Evolutionary conservation across 2,888 invertebrate species (phyloP).

Genomic region (Tetanocera ferruginea): DNA sequence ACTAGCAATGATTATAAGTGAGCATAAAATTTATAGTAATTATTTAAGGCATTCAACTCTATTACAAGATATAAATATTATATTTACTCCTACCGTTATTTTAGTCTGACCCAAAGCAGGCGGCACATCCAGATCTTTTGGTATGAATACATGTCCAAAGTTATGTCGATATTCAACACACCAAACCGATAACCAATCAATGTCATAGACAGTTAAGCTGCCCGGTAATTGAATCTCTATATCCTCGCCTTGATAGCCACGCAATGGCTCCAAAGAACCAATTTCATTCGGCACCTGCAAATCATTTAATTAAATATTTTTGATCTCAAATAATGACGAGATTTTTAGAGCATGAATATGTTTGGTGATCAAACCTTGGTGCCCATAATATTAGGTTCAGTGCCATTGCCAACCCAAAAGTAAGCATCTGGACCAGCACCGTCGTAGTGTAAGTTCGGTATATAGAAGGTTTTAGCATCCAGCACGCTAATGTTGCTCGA

Average conservation of each 20-base stretch:
- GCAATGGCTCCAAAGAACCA: slow-evolving; percentile 83
- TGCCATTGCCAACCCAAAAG: slow-evolving; percentile 94
- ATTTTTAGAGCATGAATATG: neutral
- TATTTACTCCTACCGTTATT: slow-evolving; percentile 79
- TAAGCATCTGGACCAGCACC: slow-evolving; percentile 93
- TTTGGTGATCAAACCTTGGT: slow-evolving; percentile 75
- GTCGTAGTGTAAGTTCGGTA: slow-evolving; percentile 92
- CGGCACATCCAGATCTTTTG: slow-evolving; percentile 89
- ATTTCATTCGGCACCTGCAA: slow-evolving; percentile 86
- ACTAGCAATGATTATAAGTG: neutral
- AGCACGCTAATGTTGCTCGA: slow-evolving; percentile 93
- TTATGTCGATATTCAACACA: slow-evolving; percentile 91
- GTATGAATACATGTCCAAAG: slow-evolving; percentile 90
- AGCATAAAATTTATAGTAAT: neutral
- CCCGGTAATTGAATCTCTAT: slow-evolving; percentile 91
- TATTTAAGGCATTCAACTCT: neutral
- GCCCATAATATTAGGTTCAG: slow-evolving; percentile 84
- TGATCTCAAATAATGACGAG: neutral
- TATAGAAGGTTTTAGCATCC: slow-evolving; percentile 92
- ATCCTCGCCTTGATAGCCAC: slow-evolving; percentile 91
- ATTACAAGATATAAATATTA: neutral
- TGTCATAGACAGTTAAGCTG: slow-evolving; percentile 87
- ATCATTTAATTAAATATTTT: neutral
- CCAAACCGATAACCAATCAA: slow-evolving; percentile 93
- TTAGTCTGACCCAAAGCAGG: slow-evolving; percentile 92